Base-by-base conservation (phyloP, 2,113 vertebrate species). In the Colinus virginianus region DNA sequence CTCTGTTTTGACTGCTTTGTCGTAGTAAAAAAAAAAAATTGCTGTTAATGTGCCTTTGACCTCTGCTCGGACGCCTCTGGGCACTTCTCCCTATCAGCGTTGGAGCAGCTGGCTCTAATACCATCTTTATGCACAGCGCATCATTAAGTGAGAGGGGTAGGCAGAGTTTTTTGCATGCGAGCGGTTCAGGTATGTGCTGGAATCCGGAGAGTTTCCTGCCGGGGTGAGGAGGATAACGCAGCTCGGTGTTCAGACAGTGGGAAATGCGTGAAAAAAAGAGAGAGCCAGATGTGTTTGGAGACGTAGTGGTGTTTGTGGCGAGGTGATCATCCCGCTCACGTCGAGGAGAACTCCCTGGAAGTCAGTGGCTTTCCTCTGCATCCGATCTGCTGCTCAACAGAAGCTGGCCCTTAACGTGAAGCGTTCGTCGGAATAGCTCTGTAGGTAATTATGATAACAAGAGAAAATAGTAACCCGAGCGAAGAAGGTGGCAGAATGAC, bases 291-390 rank as follows among this genome's bases (percentile, higher is more conserved):
- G 40, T 74, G 13, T 74, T 85, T 87, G 38, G 38, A 70, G 68
- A 2, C 56, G 76, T 18, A 1, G 4, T 0, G 6, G 26, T 89
- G 76, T 78, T 89, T 59, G 18, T 40, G 64, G 63, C 17, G 26
- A 25, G 75, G 45, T 0, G 12, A n/a, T 46, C 87, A 92, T 70
- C 92, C 87, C 70, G 4, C 34, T 92, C 43, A 75, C 68, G 28
- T 91, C 64, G 80, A 76, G 34, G 86, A 87, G 84, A 83, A 90
- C 84, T 94, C 95, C 90, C 61, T 93, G 64, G 55, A 64, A 95
- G 72, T 93, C 88, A 30, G 91, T 61, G 62, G 68, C 40, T 94
- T 92, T 94, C 40, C 59, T 87, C 67, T 85, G 89, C 66, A 21
- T 67, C 61, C 49, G 7, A 36, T 69, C 55, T 67, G 36, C 78